Evolutionary conservation across 2,113 vertebrate species (phyloP).

Genomic region (Odontophorus gujanensis): DNA sequence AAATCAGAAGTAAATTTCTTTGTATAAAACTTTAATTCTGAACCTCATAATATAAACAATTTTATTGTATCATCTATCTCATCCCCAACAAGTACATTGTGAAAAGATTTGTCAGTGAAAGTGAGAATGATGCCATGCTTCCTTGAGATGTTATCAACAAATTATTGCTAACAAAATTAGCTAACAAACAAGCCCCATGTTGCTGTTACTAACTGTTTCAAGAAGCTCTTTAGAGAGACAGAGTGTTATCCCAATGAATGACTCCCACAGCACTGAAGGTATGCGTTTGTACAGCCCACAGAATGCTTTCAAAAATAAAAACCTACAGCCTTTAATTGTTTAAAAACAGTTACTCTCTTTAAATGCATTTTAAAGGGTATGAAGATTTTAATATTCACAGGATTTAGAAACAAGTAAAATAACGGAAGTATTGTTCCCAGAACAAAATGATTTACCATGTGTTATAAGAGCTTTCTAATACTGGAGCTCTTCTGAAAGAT

Average conservation of each 20-base stretch:
- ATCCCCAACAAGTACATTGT: neutral
- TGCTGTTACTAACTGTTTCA: conserved; percentile 5
- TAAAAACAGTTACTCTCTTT: neutral
- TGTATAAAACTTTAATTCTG: neutral
- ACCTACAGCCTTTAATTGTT: neutral
- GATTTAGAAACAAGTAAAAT: conserved; percentile 16
- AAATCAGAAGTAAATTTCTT: neutral
- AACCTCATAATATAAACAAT: neutral
- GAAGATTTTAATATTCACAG: conserved; percentile 18
- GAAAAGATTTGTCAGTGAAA: neutral
- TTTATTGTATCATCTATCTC: neutral
- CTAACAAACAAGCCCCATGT: neutral
- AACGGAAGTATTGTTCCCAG: neutral
- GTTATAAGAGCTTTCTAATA: neutral
- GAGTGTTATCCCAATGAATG: neutral
- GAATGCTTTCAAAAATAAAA: conserved; percentile 27
- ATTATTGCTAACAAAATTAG: neutral
- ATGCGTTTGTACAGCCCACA: neutral
- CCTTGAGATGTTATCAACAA: neutral
- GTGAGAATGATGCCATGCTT: neutral
- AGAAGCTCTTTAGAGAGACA: conserved; percentile 10
- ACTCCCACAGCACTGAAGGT: conserved; percentile 9
- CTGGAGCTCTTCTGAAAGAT: conserved; percentile 5
- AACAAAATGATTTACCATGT: conserved; percentile 20
- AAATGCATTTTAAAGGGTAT: neutral